Percentiles rank a stretch among this genome's conserved stretches.
These are phyloP conservation scores for Papilio machaon DNA, from an alignment of 1,140 invertebrate species.

Conservation along the genomic window DNA sequence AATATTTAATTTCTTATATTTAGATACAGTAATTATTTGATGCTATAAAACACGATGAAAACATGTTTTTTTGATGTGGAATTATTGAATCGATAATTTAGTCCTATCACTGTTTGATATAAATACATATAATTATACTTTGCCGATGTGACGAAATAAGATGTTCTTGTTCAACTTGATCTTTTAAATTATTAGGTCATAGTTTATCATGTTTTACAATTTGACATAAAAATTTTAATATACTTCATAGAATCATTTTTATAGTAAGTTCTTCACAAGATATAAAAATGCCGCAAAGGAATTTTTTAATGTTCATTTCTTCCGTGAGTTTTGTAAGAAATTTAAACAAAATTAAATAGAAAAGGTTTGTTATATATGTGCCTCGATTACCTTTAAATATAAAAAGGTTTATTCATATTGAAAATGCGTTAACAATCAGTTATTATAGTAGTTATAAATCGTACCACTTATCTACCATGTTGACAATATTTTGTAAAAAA, in stretches of 20 bases:
- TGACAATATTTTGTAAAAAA: background rate
- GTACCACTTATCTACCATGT: background rate
- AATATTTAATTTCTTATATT: background rate
- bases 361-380: background rate
- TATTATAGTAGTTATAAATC: background rate
- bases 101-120: constrained; percentile 13
- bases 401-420: background rate
- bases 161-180: constrained; percentile 12
- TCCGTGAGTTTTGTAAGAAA: background rate
- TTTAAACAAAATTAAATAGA: background rate
- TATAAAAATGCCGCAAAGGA: background rate
- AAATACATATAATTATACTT: constrained; percentile 13
- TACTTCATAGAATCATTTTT: background rate
- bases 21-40: constrained; percentile 16
- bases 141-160: constrained; percentile 1
- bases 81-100: constrained; percentile 16
- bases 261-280: background rate
- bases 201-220: constrained; percentile 4
- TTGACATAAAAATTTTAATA: background rate
- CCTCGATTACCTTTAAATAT: background rate
- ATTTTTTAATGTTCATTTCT: background rate
- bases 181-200: constrained; percentile 6
- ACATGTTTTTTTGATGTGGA: constrained; percentile 11
- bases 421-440: background rate
- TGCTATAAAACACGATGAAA: constrained; percentile 1